phyloP scores from a whole-genome alignment of 2,797 vertebrate species.

The Lemur catta region DNA sequence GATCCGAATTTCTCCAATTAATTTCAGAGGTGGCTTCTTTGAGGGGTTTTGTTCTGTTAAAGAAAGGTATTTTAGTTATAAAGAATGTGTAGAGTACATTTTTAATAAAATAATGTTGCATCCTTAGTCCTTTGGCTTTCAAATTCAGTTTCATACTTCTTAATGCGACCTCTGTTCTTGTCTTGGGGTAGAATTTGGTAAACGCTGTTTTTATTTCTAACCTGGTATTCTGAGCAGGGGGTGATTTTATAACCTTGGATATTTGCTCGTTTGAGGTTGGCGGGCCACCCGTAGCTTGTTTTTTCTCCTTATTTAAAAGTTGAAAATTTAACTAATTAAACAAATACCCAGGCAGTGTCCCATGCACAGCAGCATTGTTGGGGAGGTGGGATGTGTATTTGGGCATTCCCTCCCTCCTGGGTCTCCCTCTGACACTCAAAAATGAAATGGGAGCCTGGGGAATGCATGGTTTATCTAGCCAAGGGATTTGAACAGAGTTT shows the following conservation, averaged over 20 bases:
- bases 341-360: conserved; percentile 71
- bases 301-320: conserved; percentile 80
- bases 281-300: conserved; percentile 84
- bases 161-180: conserved; percentile 85
- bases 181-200: conserved; percentile 79
- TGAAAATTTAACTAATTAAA: conserved; percentile 83
- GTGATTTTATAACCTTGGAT: conserved; percentile 82
- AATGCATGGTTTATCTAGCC: conserved; percentile 17
- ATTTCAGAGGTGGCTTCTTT: background rate
- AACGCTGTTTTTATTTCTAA: conserved; percentile 83
- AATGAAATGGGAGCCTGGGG: background rate
- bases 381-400: background rate
- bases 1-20: background rate
- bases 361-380: conserved; percentile 72
- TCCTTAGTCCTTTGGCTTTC: conserved; percentile 76
- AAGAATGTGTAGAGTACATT: conserved; percentile 68
- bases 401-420: background rate
- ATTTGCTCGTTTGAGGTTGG: conserved; percentile 85
- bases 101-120: conserved; percentile 80
- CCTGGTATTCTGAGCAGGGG: conserved; percentile 82
- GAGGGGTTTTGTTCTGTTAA: background rate
- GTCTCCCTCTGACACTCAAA: conserved; percentile 11
- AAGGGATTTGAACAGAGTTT: conserved; percentile 32
- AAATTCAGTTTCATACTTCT: conserved; percentile 78
- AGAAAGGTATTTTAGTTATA: conserved; percentile 72